Percentiles rank a stretch among this genome's conserved stretches.
Evolutionary conservation across 2,888 invertebrate species (phyloP).

Genomic region (Melikaiella ostensackeni): DNA sequence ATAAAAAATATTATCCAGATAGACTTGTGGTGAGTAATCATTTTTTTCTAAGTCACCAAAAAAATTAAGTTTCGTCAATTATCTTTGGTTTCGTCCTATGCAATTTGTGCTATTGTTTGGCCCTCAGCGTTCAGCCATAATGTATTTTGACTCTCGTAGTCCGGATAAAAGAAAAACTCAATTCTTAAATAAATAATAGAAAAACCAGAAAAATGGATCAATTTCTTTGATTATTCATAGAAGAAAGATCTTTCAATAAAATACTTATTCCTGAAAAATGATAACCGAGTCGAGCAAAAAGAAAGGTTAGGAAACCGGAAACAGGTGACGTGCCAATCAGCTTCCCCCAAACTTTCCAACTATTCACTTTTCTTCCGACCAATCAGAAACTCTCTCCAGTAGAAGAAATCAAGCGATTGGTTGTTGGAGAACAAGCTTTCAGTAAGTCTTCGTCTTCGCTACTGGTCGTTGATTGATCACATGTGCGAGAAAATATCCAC

Average conservation of each 20-base stretch:
- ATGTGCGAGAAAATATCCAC: conserved; percentile 11
- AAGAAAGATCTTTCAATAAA: background rate
- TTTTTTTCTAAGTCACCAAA: no score
- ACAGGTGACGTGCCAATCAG: conserved; percentile 22
- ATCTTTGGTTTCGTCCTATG: no score
- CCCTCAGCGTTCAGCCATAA: no score
- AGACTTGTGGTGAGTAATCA: no score
- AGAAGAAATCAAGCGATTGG: background rate
- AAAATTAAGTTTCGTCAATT: no score
- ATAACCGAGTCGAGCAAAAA: no score
- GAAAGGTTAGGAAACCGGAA: background rate
- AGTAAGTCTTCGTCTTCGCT: conserved; percentile 5
- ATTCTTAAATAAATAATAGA: background rate
- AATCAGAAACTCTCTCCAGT: background rate
- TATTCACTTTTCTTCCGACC: background rate
- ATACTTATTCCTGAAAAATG: background rate
- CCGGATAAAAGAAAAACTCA: no score
- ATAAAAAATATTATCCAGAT: no score
- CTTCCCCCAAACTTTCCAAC: background rate
- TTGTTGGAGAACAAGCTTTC: background rate
- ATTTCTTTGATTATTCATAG: background rate
- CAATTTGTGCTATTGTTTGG: no score
- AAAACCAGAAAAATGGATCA: background rate
- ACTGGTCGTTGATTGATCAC: conserved; percentile 23
- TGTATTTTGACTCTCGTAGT: no score